Conservation (phyloP, 2,797 vertebrate genomes). For the Myotis daubentonii region DNA sequence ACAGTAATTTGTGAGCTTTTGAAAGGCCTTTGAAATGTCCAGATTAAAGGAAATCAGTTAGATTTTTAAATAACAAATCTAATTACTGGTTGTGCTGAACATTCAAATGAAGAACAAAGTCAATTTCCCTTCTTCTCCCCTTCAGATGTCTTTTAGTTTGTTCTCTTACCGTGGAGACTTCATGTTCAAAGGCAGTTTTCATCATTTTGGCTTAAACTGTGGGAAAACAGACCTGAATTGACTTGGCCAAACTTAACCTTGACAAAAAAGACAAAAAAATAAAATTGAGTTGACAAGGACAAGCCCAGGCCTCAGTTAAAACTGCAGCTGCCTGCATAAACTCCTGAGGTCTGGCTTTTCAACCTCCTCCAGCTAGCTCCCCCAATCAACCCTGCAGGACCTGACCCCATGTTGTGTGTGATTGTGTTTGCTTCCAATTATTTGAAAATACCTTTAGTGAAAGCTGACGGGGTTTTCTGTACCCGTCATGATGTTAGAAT, state of each 20-base stretch:
- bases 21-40: slow-evolving; percentile 64
- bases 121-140: not conserved
- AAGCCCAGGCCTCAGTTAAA: not conserved
- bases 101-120: slow-evolving; percentile 57
- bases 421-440: slow-evolving; percentile 39
- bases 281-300: not conserved
- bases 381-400: not conserved
- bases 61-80: slow-evolving; percentile 67
- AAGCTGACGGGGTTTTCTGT: slow-evolving; percentile 10
- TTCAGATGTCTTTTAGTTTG: slow-evolving; percentile 62
- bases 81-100: slow-evolving; percentile 49
- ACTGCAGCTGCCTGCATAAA: not conserved
- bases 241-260: slow-evolving; percentile 47
- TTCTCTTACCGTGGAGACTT: slow-evolving; percentile 23
- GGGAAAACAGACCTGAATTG: slow-evolving; percentile 34
- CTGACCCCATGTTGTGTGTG: not conserved
- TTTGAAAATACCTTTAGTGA: slow-evolving; percentile 31
- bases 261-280: not conserved
- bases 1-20: slow-evolving; percentile 38
- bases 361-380: not conserved
- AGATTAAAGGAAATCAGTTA: slow-evolving; percentile 68
- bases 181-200: slow-evolving; percentile 65
- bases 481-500: not conserved
- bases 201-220: slow-evolving; percentile 48
- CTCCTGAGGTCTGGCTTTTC: slow-evolving; percentile 3